phyloP scores from a whole-genome alignment of 2,797 vertebrate species.

The Perodicticus potto region DNA sequence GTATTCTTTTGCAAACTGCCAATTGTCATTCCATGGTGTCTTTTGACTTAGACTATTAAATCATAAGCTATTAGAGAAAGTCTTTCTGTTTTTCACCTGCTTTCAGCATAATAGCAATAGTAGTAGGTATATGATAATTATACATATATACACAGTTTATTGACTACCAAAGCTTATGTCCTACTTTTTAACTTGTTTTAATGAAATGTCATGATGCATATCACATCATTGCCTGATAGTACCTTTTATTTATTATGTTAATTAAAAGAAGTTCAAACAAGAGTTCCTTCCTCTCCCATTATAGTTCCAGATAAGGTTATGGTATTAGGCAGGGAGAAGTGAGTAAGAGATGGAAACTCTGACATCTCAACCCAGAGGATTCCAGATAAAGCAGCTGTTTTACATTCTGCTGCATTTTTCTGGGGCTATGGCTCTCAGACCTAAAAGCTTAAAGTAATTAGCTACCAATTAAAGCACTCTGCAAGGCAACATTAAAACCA shows the following conservation, averaged over 20 bases:
- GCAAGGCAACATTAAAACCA: not conserved
- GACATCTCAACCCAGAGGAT: not conserved
- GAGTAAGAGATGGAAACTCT: not conserved
- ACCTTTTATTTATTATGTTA: not conserved
- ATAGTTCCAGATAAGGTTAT: not conserved
- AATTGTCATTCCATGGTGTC: not conserved
- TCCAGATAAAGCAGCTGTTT: not conserved
- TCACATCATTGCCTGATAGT: not conserved
- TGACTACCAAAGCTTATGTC: not conserved
- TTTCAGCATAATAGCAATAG: not conserved
- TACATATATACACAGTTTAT: not conserved
- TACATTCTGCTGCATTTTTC: not conserved
- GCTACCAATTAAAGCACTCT: not conserved
- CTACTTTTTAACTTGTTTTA: constrained; percentile 15
- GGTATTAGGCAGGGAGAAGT: not conserved
- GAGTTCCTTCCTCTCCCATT: not conserved
- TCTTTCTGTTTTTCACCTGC: not conserved
- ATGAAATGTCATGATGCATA: not conserved
- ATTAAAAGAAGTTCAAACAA: constrained; percentile 46
- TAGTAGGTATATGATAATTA: not conserved
- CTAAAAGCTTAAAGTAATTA: not conserved
- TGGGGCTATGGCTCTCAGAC: not conserved
- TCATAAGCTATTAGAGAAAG: not conserved
- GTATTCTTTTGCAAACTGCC: not conserved
- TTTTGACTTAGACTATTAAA: constrained; percentile 1